Conservation (phyloP, 2,797 vertebrate genomes). For the Valencia hispanica region DNA sequence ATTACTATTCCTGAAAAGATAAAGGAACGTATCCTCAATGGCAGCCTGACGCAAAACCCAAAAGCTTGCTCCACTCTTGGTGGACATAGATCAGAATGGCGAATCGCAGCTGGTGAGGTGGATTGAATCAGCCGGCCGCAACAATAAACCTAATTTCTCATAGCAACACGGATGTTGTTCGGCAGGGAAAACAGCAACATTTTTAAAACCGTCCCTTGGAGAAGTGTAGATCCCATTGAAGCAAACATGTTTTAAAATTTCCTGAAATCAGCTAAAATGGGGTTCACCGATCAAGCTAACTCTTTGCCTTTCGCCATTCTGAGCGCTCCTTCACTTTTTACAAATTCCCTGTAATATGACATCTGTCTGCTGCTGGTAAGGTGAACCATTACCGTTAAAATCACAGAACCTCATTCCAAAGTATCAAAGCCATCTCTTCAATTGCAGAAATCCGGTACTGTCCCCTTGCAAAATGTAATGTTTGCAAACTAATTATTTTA, state of each 20-base stretch:
- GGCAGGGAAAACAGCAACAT: not conserved
- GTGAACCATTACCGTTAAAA: not conserved
- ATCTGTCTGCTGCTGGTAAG: not conserved
- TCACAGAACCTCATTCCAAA: not conserved
- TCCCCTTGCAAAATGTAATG: conserved; percentile 29
- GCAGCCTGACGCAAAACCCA: not conserved
- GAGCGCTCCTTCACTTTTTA: not conserved
- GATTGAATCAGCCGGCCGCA: not conserved
- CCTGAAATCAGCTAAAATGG: not conserved
- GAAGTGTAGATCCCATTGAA: too few relatives aligned
- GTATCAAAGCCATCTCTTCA: not conserved
- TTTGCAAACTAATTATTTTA: conserved; percentile 54
- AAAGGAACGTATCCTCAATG: not conserved
- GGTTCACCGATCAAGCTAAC: not conserved
- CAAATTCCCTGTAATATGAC: not conserved
- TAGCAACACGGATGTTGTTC: not conserved
- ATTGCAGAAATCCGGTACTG: not conserved
- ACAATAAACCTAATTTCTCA: not conserved
- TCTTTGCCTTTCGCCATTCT: not conserved
- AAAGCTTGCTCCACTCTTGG: not conserved
- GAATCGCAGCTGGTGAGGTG: too few relatives aligned
- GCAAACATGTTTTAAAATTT: not conserved
- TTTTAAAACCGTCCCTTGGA: not conserved
- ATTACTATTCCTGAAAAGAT: not conserved
- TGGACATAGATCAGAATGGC: not conserved